Evolutionary conservation across 2,113 vertebrate genomes (phyloP), one percentile per base, ranked within the genome.

Genomic region (Verasper variegatus): DNA sequence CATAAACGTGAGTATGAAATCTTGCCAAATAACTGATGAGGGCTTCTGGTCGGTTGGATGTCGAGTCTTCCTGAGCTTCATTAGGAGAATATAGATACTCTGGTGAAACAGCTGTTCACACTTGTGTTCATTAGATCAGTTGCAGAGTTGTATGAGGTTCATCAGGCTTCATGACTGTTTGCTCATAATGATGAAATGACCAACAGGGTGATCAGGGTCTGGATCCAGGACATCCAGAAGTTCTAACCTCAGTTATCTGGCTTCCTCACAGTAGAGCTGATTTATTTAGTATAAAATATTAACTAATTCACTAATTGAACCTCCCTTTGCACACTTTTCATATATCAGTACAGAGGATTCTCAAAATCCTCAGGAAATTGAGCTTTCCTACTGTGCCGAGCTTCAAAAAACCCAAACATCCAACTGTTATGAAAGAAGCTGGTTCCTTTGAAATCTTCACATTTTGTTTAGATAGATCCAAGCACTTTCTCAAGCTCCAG

Each of bases 381-480:
- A 61, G 26, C 14, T 42, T 55, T 51, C 56, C 55, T 23, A 49
- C 57, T 35, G 49, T 6, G 26, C 11, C n/a, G 49, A 58, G 6
- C 4, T 21, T 51, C 35, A 27, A 54, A 31, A 13, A 13, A 13
- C 26, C 31, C 24, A 1, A 45, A 47, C 42, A 64, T n/a, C 31
- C 26, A 54, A 42, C 49, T 66, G 60, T 42, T 12, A 63, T 56
- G 11, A 57, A 69, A 77, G 5, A 59, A 45, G 49, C 37, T 17
- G 40, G 21, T 26, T 75, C 45, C 37, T 76, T 60, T 71, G 26
- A 55, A 54, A 52, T 54, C 27, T 27, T 55, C 2, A 24, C 24
- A 62, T 80, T 40, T 49, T 23, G 2, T 57, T 79, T 20, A 51
- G 14, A 12, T 27, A n/a, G 21, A 17, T 72, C n/a, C 68, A 60